Conservation (phyloP, 1,140 invertebrate species). For the Oscheius sp. region DNA sequence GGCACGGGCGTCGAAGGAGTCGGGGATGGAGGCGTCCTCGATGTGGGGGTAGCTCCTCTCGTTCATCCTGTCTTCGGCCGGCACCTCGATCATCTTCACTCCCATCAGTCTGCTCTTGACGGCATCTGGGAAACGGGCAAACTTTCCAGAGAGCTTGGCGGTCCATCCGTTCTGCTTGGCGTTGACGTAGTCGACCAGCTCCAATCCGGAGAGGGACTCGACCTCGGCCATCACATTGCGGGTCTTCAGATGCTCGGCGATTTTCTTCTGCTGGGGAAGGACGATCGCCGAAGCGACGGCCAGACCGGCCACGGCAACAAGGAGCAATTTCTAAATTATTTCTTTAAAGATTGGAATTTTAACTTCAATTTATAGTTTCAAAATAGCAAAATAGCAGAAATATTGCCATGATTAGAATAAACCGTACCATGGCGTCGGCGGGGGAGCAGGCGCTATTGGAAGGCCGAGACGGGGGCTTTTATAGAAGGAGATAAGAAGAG, state of each 20-base stretch:
- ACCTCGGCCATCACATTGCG: constrained; percentile 32
- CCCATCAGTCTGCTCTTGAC: constrained; percentile 55
- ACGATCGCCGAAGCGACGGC: constrained; percentile 7
- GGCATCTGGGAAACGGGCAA: constrained; percentile 36
- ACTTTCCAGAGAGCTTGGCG: constrained; percentile 29
- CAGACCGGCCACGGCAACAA: not conserved
- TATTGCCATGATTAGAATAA: no score
- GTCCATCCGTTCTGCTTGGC: constrained; percentile 51
- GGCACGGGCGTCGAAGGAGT: constrained; percentile 75
- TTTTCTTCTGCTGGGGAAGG: not conserved
- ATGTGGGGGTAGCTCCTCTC: constrained; percentile 11
- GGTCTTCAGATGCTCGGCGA: not conserved
- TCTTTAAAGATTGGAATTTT: no score
- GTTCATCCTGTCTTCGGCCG: constrained; percentile 4
- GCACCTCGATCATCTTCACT: constrained; percentile 43
- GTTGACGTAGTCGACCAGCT: constrained; percentile 57
- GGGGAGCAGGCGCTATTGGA: no score
- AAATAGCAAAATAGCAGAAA: no score
- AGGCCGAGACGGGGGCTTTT: no score
- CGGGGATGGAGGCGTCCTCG: constrained; percentile 65
- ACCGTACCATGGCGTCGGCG: no score
- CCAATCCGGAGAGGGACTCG: constrained; percentile 47
- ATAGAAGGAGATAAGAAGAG: no score
- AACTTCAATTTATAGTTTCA: no score
- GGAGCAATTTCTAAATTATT: constrained; percentile 2